Evolutionary conservation across 2,888 invertebrate genomes (phyloP).

Genomic region (Conistra vaccinii): DNA sequence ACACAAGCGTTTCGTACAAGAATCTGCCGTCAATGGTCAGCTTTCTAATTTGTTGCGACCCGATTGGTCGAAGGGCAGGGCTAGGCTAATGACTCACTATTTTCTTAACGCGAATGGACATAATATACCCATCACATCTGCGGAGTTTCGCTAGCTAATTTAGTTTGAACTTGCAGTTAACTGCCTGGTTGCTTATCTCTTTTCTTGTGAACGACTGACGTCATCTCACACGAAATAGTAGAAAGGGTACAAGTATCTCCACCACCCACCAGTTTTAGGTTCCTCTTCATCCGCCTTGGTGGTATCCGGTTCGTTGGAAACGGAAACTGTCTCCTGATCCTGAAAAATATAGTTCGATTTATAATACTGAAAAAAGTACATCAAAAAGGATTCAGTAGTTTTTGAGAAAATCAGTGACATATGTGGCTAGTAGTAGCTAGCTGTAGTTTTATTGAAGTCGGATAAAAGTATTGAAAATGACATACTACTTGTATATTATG

Average conservation of each 20-base stretch:
- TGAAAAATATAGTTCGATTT: constrained; percentile 8
- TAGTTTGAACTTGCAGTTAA: not conserved
- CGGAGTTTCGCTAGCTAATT: not conserved
- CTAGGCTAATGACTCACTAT: no score
- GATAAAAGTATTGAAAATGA: not conserved
- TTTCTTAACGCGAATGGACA: no score
- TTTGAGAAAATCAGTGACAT: not conserved
- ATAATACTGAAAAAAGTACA: not conserved
- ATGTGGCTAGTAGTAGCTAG: no score
- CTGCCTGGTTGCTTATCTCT: not conserved
- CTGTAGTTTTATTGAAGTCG: no score
- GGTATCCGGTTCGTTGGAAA: constrained; percentile 28
- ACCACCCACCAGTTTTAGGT: constrained; percentile 81
- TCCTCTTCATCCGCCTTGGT: constrained; percentile 63
- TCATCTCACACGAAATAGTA: constrained; percentile 86
- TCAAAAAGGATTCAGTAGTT: not conserved
- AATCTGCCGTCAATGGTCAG: no score
- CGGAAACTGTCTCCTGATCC: constrained; percentile 39
- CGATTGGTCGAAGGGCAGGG: no score
- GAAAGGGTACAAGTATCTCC: constrained; percentile 91
- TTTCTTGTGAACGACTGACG: not conserved
- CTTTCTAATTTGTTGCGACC: no score
- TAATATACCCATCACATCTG: no score
- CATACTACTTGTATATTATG: no score
- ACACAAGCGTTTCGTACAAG: no score